Conservation (phyloP, 2,888 invertebrate species). For the Silvanus unidentatus region DNA sequence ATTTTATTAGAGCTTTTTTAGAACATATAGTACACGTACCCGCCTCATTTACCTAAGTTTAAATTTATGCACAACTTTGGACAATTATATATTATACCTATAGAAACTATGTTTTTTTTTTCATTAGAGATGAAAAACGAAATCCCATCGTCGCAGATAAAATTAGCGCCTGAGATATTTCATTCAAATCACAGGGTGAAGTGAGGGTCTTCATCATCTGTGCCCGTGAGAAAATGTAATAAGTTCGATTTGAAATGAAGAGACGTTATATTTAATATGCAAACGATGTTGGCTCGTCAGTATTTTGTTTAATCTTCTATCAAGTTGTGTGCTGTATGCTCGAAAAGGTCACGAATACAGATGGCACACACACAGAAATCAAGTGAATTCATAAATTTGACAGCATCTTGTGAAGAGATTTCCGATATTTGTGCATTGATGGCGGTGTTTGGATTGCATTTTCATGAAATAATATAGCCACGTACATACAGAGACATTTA, state of each 20-base stretch:
- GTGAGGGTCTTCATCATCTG: too few relatives aligned
- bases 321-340: slow-evolving; percentile 9
- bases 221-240: slow-evolving; percentile 23
- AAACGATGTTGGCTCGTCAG: slow-evolving; percentile 18
- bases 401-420: slow-evolving; percentile 39
- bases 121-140: too few relatives aligned
- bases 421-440: slow-evolving; percentile 25
- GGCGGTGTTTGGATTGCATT: slow-evolving; percentile 29
- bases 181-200: slow-evolving; percentile 7
- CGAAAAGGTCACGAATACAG: slow-evolving; percentile 29
- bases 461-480: slow-evolving; percentile 17
- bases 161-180: slow-evolving; percentile 8
- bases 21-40: too few relatives aligned
- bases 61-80: too few relatives aligned
- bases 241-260: slow-evolving; percentile 19
- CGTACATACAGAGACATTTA: slow-evolving; percentile 23
- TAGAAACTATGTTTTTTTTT: too few relatives aligned
- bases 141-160: too few relatives aligned
- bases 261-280: slow-evolving; percentile 21
- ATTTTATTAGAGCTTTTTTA: too few relatives aligned
- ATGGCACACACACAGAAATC: slow-evolving; percentile 31
- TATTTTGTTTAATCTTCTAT: slow-evolving; percentile 27
- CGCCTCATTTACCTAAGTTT: too few relatives aligned
- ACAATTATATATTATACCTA: too few relatives aligned
- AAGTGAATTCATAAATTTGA: slow-evolving; percentile 39